Percentiles rank a stretch among this genome's conserved stretches.
phyloP scores from a whole-genome alignment of 2,888 invertebrate species.

The Tipula vernalis region DNA sequence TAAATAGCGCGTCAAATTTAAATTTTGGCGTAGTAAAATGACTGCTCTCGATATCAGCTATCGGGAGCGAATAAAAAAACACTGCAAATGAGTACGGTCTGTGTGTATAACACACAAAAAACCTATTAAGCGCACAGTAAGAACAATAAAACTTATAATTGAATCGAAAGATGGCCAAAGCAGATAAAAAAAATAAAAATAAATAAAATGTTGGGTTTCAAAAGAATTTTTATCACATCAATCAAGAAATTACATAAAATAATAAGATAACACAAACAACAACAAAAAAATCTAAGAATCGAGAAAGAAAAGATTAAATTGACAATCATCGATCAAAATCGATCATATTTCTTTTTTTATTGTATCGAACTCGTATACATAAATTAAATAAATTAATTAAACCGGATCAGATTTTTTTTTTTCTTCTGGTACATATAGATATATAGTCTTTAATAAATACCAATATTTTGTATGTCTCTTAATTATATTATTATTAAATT shows the following conservation, averaged over 20 bases:
- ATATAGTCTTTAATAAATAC: neutral
- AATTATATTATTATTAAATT: neutral
- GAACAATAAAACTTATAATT: neutral
- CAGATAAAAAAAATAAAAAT: neutral
- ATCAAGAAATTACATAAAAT: neutral
- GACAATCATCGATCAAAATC: slow-evolving; percentile 4
- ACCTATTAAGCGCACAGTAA: neutral
- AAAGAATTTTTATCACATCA: neutral
- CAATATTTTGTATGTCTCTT: neutral
- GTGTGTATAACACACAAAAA: neutral
- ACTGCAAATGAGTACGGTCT: too few species aligned
- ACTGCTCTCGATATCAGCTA: too few species aligned
- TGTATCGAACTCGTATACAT: neutral
- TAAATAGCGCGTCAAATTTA: too few species aligned
- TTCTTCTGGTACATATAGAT: neutral
- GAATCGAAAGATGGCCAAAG: neutral
- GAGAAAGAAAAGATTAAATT: neutral
- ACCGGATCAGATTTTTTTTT: neutral
- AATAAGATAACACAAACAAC: neutral
- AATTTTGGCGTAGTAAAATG: too few species aligned
- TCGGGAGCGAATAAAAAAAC: too few species aligned
- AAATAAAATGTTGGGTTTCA: neutral
- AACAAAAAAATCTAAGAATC: neutral
- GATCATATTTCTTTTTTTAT: neutral
- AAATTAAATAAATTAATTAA: neutral